Conservation (phyloP, 2,113 vertebrate genomes). For the Mirza zaza region DNA sequence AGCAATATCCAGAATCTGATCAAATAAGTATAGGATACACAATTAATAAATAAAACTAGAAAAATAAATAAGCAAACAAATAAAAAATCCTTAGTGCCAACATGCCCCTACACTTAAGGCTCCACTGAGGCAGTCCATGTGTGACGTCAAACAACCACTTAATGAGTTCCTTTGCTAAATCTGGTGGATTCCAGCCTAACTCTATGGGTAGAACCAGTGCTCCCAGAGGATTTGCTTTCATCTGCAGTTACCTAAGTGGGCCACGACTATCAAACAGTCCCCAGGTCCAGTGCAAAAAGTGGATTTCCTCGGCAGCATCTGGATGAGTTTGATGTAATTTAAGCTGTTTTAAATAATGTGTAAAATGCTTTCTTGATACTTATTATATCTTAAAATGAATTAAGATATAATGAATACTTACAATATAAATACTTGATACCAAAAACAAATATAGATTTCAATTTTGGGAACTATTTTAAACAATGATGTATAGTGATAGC, state of each 20-base stretch:
- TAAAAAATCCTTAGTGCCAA: neutral
- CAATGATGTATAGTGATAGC: neutral
- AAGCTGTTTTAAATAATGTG: neutral
- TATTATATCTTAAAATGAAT: too few species aligned
- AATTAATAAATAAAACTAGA: slow-evolving; percentile 3
- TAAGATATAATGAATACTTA: too few species aligned
- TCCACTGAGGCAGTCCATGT: neutral
- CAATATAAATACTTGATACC: neutral
- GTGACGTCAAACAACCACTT: neutral
- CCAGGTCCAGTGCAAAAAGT: neutral
- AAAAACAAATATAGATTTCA: neutral
- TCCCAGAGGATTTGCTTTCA: neutral
- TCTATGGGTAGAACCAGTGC: neutral
- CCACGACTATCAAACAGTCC: neutral
- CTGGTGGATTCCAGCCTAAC: neutral
- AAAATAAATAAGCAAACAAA: neutral
- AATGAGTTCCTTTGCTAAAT: neutral
- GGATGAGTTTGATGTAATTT: neutral
- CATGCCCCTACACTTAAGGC: neutral
- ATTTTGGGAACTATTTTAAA: slow-evolving; percentile 3
- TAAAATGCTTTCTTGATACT: neutral
- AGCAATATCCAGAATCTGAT: neutral
- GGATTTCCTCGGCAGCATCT: neutral
- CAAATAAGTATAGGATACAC: neutral
- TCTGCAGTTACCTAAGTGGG: neutral